These are phyloP conservation scores for Subanguina moxae DNA, from an alignment of 1,140 invertebrate genomes.

Conservation along the genomic window DNA sequence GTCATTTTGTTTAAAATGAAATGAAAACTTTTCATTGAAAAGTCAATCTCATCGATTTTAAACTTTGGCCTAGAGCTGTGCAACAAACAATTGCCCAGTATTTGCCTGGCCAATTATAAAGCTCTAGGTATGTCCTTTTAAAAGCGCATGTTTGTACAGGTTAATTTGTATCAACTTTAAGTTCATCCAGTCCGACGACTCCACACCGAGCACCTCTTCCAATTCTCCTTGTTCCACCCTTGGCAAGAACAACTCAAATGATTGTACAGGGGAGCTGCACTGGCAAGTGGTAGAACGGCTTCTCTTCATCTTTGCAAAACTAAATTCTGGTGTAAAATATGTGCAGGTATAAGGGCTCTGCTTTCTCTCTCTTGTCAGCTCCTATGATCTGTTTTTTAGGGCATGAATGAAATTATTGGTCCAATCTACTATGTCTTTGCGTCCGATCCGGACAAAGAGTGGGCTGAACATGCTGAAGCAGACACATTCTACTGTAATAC, in stretches of 20 bases:
- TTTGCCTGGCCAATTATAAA: too few relatives aligned
- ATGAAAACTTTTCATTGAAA: too few relatives aligned
- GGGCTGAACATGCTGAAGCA: slow-evolving; percentile 82
- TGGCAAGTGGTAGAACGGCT: slow-evolving; percentile 92
- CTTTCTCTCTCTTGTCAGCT: slow-evolving; percentile 9
- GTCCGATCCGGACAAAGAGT: slow-evolving; percentile 68
- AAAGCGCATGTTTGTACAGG: too few relatives aligned
- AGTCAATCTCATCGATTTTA: too few relatives aligned
- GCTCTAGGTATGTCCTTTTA: too few relatives aligned
- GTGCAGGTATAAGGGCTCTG: slow-evolving; percentile 70
- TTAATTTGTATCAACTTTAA: slow-evolving; percentile 9
- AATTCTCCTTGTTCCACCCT: neutral
- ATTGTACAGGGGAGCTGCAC: slow-evolving; percentile 46
- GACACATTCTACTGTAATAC: slow-evolving; percentile 84
- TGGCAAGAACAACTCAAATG: neutral
- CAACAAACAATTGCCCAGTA: too few relatives aligned
- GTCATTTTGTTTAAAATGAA: too few relatives aligned
- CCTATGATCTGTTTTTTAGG: slow-evolving; percentile 61
- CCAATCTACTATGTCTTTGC: slow-evolving; percentile 97
- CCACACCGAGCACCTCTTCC: slow-evolving; percentile 14
- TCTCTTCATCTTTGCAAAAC: slow-evolving; percentile 93
- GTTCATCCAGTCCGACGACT: neutral
- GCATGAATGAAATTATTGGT: slow-evolving; percentile 98
- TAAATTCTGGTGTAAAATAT: slow-evolving; percentile 94
- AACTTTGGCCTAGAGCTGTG: too few relatives aligned